phyloP scores from a whole-genome alignment of 2,888 invertebrate species.

The Ornithoptera priamus region DNA sequence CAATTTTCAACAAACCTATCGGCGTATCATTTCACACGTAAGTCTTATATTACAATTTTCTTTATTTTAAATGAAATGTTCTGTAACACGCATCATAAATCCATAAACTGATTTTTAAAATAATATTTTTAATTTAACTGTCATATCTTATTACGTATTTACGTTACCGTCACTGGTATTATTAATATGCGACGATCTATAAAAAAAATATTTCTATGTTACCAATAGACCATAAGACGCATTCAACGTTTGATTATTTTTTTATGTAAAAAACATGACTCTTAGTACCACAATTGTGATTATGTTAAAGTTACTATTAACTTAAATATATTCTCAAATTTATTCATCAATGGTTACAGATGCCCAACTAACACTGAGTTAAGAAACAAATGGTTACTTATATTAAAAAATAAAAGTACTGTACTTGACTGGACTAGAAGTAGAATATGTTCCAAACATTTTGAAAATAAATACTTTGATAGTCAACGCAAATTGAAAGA shows the following conservation, averaged over 20 bases:
- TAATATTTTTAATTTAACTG: too few species aligned
- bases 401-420: constrained; percentile 58
- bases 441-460: constrained; percentile 67
- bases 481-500: constrained; percentile 54
- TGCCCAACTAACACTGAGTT: constrained; percentile 57
- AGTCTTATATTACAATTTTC: constrained; percentile 37
- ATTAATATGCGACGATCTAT: too few species aligned
- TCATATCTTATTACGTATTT: too few species aligned
- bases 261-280: too few species aligned
- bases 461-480: constrained; percentile 64
- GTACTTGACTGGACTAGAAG: constrained; percentile 62
- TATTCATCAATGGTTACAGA: constrained; percentile 41
- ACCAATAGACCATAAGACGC: not conserved
- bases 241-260: too few species aligned
- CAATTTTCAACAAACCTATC: constrained; percentile 55
- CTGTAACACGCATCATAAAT: too few species aligned
- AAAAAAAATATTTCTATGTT: not conserved
- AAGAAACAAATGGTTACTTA: constrained; percentile 62
- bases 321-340: constrained; percentile 1
- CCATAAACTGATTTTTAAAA: too few species aligned
- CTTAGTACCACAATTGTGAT: too few species aligned
- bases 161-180: too few species aligned
- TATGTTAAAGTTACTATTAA: constrained; percentile 7
- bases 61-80: not conserved
- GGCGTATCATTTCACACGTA: constrained; percentile 60